Evolutionary conservation across 2,113 vertebrate species (phyloP).

Genomic region (Tamias sibiricus): DNA sequence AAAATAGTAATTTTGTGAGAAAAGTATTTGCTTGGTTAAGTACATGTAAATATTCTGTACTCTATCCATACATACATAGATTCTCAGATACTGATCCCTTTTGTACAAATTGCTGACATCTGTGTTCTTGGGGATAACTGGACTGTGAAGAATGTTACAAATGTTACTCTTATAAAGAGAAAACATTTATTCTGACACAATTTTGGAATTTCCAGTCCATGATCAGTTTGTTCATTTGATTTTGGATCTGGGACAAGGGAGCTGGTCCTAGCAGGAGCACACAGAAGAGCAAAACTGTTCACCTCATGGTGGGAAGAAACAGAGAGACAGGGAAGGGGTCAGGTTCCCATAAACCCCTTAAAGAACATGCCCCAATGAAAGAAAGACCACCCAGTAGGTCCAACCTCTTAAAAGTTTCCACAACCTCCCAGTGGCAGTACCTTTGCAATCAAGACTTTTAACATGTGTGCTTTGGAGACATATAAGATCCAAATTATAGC

Average conservation of each 20-base stretch:
- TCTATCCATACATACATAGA: neutral
- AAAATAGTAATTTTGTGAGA: neutral
- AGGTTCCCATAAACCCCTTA: no score
- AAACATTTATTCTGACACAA: neutral
- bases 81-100: neutral
- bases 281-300: neutral
- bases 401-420: no score
- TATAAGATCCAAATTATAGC: neutral
- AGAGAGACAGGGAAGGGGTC: neutral
- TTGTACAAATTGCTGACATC: neutral
- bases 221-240: neutral
- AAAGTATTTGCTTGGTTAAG: neutral
- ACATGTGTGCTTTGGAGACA: no score
- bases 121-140: no score
- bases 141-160: neutral
- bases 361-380: accelerated
- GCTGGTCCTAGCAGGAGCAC: neutral
- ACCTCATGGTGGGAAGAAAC: neutral
- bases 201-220: neutral
- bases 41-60: neutral
- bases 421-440: neutral
- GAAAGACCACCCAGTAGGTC: neutral
- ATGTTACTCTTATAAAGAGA: neutral
- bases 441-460: neutral
- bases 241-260: neutral